Conservation (phyloP, 64 coral and sea anemone genomes). For the Porites lutea region DNA sequence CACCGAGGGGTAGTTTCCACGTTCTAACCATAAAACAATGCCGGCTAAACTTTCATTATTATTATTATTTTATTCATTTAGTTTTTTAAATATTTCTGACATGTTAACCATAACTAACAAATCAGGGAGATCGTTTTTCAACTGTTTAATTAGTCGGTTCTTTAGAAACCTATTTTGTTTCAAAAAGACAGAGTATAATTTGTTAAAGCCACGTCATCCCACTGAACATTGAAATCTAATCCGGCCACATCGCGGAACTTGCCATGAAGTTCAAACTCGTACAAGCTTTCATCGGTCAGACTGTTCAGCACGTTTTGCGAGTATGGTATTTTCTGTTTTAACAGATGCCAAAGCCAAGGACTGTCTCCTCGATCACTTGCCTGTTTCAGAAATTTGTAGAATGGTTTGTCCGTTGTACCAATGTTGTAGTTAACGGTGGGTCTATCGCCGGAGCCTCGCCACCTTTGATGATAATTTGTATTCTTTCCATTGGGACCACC, state of each 20-base stretch:
- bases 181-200: neutral
- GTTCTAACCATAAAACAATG: no score
- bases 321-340: constrained; percentile 30
- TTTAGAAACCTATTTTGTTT: neutral
- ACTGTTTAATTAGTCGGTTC: no score
- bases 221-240: constrained; percentile 25
- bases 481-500: constrained; percentile 57
- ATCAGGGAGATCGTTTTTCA: no score
- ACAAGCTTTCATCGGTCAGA: constrained; percentile 37
- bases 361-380: constrained; percentile 28
- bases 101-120: no score
- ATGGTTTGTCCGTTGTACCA: constrained; percentile 19
- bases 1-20: no score
- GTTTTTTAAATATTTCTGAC: no score
- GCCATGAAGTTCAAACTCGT: constrained; percentile 72
- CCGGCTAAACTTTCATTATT: no score
- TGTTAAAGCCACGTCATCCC: constrained; percentile 8
- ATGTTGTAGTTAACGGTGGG: constrained; percentile 45
- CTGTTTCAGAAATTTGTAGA: constrained; percentile 63
- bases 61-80: no score
- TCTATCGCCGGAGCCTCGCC: constrained; percentile 4
- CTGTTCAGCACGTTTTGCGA: constrained; percentile 14
- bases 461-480: constrained; percentile 59
- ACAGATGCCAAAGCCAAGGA: constrained; percentile 71
- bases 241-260: constrained; percentile 70